phyloP scores from a whole-genome alignment of 2,888 invertebrate genomes.

The Mongoloraphidia duomilia region DNA sequence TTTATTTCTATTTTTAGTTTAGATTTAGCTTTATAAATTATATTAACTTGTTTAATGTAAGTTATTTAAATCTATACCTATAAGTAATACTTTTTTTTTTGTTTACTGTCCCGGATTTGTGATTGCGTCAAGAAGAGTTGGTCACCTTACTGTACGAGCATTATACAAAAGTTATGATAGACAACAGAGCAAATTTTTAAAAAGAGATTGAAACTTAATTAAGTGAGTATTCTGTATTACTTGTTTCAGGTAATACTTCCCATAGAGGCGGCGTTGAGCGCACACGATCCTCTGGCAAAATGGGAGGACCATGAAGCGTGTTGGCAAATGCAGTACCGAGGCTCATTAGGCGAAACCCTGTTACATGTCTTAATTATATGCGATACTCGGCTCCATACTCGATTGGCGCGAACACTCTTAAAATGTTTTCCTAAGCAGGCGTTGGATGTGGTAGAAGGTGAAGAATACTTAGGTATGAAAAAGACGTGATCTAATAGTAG shows the following conservation, averaged over 20 bases:
- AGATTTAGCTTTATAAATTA: no score
- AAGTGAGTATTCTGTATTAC: background rate
- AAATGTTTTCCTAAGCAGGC: conserved; percentile 84
- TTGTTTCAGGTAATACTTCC: conserved; percentile 53
- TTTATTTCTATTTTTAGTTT: no score
- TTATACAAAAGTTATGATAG: background rate
- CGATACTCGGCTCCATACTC: conserved; percentile 67
- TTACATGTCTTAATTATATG: conserved; percentile 91
- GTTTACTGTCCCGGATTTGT: no score
- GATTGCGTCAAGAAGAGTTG: no score
- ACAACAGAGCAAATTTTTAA: background rate
- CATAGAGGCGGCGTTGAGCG: conserved; percentile 71
- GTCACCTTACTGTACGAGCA: background rate
- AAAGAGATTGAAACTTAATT: no score
- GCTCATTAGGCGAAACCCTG: conserved; percentile 87
- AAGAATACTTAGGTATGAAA: conserved; percentile 76
- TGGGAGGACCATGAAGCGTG: conserved; percentile 89
- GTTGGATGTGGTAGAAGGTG: conserved; percentile 90
- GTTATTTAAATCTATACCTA: no score
- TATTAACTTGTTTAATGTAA: no score
- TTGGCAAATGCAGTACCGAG: conserved; percentile 95
- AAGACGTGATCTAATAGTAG: no score
- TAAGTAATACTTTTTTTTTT: no score
- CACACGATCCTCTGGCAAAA: conserved; percentile 74
- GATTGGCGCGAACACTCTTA: conserved; percentile 76